A percentile compares a stretch with the other conserved stretches of the same genome.
phyloP scores from a whole-genome alignment of 2,113 vertebrate genomes.

The Arizona elegans region DNA sequence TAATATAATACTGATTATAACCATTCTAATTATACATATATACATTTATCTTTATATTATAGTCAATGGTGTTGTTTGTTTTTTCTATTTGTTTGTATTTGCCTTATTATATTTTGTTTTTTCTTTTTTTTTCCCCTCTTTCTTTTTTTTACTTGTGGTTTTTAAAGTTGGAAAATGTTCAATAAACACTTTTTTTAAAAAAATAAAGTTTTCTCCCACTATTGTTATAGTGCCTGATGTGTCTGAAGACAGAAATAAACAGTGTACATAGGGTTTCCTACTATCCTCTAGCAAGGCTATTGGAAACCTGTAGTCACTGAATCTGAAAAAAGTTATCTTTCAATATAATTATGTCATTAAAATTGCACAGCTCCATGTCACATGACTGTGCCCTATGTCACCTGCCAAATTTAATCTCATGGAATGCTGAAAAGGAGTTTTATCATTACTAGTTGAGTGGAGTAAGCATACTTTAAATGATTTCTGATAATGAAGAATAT shows the following conservation, averaged over 20 bases:
- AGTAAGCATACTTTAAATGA: not conserved
- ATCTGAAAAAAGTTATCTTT: not conserved
- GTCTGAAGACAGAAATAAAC: not conserved
- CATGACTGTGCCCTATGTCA: not conserved
- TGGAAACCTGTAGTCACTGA: not conserved
- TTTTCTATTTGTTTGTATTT: too few relatives aligned
- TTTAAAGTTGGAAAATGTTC: too few relatives aligned
- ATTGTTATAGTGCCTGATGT: not conserved
- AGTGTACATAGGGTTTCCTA: not conserved
- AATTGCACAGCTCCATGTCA: not conserved
- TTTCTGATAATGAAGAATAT: not conserved
- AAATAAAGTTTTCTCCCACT: not conserved
- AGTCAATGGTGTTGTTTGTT: too few relatives aligned
- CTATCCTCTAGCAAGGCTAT: not conserved
- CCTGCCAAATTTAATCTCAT: not conserved
- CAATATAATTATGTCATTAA: not conserved
- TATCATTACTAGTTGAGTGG: not conserved
- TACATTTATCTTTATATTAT: too few relatives aligned
- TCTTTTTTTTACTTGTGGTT: too few relatives aligned
- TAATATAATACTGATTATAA: too few relatives aligned
- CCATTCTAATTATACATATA: too few relatives aligned
- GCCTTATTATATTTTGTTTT: too few relatives aligned
- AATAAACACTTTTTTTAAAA: too few relatives aligned
- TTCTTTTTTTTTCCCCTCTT: too few relatives aligned
- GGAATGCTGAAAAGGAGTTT: not conserved